Evolutionary conservation across 1,140 invertebrate genomes (phyloP), one percentile per base, ranked within the genome.

Genomic region (Plectrocnemia conspersa): DNA sequence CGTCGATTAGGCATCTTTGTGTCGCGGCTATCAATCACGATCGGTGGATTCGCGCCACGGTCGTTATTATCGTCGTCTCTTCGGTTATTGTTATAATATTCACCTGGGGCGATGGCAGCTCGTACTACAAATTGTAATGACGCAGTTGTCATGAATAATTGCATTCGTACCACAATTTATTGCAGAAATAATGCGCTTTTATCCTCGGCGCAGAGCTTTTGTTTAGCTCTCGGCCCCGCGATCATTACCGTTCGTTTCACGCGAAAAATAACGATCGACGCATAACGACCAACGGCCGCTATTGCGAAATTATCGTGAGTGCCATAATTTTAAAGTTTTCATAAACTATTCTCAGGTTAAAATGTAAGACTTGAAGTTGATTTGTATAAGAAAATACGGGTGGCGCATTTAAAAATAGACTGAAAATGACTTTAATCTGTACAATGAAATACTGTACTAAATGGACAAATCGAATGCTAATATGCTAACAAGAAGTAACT

Each of bases 61-160:
- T 44, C 19, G 22, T 15, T 47, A 47, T 47, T 47, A 22, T 47
- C 23, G 16, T 32, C 25, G 5, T n/a, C 18, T 24, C 35, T 6
- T 16, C 15, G 35, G 18, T 16, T 40, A 18, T 15, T 15, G 16
- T 36, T 36, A 16, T 15, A 47, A 29, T 41, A 10, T 40, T 25
- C 54, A 59, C 57, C 57, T 59, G 57, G 57, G 45, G 52, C 38
- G 13, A 21, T 3, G 18, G 44, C 44, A 27, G 21, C 19, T 32
- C 18, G 27, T 23, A 19, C 25, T 52, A 23, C 41, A 35, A 45
- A 54, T 54, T 18, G 40, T 55, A 54, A 59, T 59, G 53, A 59
- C 48, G 58, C 58, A 46, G 53, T 59, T 56, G 58, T 59, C 58
- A 55, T 59, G 56, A 47, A 49, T 59, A 56, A 59, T 59, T 59